phyloP scores from a whole-genome alignment of 2,888 invertebrate species.

The Mythimna loreyi region DNA sequence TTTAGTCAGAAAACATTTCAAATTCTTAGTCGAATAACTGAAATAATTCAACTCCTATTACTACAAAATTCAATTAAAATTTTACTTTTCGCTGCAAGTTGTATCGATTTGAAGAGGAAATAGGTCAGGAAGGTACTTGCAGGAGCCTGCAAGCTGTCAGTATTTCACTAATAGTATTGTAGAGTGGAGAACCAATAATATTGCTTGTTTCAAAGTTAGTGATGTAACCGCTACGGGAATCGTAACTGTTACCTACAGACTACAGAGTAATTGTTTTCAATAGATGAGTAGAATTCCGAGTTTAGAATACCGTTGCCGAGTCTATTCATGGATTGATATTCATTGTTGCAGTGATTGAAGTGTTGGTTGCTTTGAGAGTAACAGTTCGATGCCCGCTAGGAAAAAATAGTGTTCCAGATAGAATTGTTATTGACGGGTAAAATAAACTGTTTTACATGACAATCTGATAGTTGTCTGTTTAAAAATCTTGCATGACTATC shows the following conservation, averaged over 20 bases:
- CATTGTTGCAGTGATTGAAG: background rate
- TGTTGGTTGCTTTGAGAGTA: background rate
- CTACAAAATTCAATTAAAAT: slow-evolving; percentile 49
- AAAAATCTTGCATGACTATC: background rate
- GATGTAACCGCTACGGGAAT: slow-evolving; percentile 24
- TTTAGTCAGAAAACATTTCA: slow-evolving; percentile 1
- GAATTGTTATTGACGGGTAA: no score
- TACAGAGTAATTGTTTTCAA: slow-evolving; percentile 27
- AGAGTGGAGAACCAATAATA: slow-evolving; percentile 42
- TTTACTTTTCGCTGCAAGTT: slow-evolving; percentile 45
- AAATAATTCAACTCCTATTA: slow-evolving; percentile 29
- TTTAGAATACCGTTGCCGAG: background rate
- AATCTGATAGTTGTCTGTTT: background rate
- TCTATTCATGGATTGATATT: background rate
- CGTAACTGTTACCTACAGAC: background rate
- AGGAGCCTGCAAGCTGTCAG: slow-evolving; percentile 46
- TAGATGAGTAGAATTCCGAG: slow-evolving; percentile 5
- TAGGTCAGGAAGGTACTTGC: slow-evolving; percentile 44
- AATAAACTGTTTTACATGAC: no score
- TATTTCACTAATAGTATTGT: slow-evolving; percentile 39
- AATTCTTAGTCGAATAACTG: slow-evolving; percentile 25
- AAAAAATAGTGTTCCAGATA: background rate
- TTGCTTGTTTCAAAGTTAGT: slow-evolving; percentile 18
- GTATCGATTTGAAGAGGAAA: slow-evolving; percentile 39
- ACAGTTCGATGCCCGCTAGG: background rate